Conservation (phyloP, 2,888 invertebrate genomes). For the Notodonta ziczac region DNA sequence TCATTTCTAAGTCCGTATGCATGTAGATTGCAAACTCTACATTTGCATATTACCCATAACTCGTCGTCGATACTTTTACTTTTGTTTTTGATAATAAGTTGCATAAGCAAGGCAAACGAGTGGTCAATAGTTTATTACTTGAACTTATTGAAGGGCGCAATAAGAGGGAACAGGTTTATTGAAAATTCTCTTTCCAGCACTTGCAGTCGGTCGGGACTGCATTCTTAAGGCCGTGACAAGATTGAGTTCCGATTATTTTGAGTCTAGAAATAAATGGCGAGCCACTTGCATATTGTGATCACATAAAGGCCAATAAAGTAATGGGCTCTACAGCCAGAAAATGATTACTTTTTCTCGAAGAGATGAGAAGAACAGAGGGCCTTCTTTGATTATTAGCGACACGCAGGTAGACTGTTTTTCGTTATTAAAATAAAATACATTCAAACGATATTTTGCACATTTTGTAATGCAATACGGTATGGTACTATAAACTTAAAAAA, state of each 20-base stretch:
- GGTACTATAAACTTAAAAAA: no score
- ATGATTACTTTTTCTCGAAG: no score
- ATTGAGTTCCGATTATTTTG: constrained; percentile 62
- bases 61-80: constrained; percentile 6
- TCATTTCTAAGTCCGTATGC: not conserved
- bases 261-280: constrained; percentile 59
- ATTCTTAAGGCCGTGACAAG: constrained; percentile 65
- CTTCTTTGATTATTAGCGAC: no score
- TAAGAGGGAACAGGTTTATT: constrained; percentile 64
- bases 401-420: no score
- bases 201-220: constrained; percentile 52
- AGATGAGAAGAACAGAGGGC: no score
- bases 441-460: no score
- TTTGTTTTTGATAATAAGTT: constrained; percentile 1
- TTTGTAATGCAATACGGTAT: no score
- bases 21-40: not conserved
- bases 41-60: not conserved
- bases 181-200: constrained; percentile 72
- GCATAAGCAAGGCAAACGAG: not conserved
- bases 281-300: constrained; percentile 16
- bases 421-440: no score
- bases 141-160: constrained; percentile 43
- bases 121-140: constrained; percentile 24
- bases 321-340: not conserved
- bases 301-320: not conserved